A percentile compares a stretch with the other conserved stretches of the same genome.
Conservation (phyloP, 2,113 vertebrate genomes). For the Hemibagrus wyckioides region DNA sequence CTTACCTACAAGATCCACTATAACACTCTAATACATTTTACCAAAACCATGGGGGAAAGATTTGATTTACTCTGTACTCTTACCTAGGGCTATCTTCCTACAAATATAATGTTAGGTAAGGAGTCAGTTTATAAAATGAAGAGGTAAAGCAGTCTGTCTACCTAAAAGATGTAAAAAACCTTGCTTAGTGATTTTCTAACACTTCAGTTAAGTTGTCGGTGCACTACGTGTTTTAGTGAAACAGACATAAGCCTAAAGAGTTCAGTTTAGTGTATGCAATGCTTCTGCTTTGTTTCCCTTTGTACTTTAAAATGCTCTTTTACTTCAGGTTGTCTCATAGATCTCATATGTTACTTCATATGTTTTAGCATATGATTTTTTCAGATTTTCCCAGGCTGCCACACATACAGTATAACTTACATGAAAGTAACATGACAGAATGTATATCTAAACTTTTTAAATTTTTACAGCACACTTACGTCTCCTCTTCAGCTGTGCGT, state of each 20-base stretch:
- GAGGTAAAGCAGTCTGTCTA: neutral
- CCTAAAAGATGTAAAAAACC: neutral
- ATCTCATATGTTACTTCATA: no score
- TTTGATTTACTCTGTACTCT: neutral
- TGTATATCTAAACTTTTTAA: no score
- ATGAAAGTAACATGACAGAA: no score
- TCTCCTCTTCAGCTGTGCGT: constrained; percentile 74
- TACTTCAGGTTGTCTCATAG: neutral
- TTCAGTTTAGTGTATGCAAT: neutral
- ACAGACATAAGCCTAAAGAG: neutral
- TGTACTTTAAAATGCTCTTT: neutral
- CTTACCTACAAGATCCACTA: neutral
- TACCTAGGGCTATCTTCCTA: neutral
- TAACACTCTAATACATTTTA: neutral
- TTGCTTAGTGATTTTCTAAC: neutral
- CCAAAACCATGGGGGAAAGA: neutral
- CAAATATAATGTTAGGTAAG: neutral
- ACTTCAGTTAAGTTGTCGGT: neutral
- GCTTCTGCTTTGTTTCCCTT: neutral
- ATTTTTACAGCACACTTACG: constrained; percentile 72
- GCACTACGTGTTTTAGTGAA: neutral
- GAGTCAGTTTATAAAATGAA: neutral
- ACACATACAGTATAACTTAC: no score
- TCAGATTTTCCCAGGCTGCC: no score
- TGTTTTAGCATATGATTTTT: no score